phyloP scores from a whole-genome alignment of 1,140 invertebrate species.

The Gerris buenoi region DNA sequence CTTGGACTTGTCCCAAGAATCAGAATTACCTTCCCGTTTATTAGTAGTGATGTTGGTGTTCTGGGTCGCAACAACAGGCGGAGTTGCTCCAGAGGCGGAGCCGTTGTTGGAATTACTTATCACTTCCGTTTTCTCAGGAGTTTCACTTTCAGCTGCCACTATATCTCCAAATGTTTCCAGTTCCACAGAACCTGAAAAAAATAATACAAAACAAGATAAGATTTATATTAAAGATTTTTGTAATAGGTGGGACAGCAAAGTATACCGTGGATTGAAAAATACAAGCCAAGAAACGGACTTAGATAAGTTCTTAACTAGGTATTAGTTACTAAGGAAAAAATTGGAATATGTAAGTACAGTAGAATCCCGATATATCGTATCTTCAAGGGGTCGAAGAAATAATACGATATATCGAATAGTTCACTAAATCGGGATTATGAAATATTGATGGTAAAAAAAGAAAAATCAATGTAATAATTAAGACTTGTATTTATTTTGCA shows the following conservation, averaged over 20 bases:
- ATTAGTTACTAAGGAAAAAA: too few relatives aligned
- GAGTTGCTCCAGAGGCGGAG: neutral
- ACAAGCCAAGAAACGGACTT: too few relatives aligned
- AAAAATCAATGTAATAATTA: too few relatives aligned
- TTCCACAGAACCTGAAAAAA: slow-evolving; percentile 34
- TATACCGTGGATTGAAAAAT: too few relatives aligned
- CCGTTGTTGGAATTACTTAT: neutral
- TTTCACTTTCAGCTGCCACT: neutral
- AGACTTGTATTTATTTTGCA: too few relatives aligned
- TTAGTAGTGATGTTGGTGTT: slow-evolving; percentile 20
- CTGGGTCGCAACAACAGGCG: neutral
- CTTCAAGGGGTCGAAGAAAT: too few relatives aligned
- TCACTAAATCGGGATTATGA: too few relatives aligned
- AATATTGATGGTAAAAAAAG: too few relatives aligned
- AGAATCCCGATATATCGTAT: too few relatives aligned
- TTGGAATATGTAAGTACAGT: too few relatives aligned
- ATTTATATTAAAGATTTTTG: neutral
- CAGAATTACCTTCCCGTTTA: slow-evolving; percentile 41
- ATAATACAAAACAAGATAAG: neutral
- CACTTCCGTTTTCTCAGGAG: neutral
- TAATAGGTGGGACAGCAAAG: neutral
- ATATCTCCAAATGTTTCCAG: slow-evolving; percentile 34
- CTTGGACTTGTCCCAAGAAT: slow-evolving; percentile 37
- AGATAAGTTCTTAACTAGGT: too few relatives aligned
- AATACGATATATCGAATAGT: too few relatives aligned